These are phyloP conservation scores for Gorilla gorilla DNA, from an alignment of 2,113 vertebrate species.

Conservation along the genomic window DNA sequence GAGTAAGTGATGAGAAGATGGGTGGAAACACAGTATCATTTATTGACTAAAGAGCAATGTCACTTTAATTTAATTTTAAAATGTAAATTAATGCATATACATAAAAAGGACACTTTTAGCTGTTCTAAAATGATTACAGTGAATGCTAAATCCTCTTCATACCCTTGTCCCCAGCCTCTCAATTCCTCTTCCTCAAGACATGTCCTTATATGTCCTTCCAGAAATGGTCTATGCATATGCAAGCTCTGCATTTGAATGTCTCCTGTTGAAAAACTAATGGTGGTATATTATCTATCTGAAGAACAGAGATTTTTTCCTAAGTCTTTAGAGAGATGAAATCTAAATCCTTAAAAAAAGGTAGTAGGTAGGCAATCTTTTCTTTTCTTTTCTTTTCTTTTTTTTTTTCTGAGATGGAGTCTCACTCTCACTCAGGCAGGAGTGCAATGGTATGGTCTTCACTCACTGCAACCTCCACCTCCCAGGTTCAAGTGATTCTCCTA, in stretches of 20 bases:
- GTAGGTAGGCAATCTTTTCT: not conserved
- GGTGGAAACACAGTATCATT: not conserved
- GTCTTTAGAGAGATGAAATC: not conserved
- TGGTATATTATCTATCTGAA: not conserved
- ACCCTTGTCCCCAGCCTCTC: not conserved
- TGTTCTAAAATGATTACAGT: not conserved
- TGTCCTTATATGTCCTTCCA: not conserved
- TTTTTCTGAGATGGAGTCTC: too few relatives aligned
- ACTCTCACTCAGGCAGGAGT: too few relatives aligned
- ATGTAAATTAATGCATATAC: not conserved
- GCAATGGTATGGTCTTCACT: too few relatives aligned
- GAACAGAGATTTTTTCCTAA: not conserved
- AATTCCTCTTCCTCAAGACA: not conserved
- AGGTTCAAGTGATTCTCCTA: too few relatives aligned
- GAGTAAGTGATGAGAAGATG: not conserved
- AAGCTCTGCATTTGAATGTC: not conserved
- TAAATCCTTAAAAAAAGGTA: not conserved
- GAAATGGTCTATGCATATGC: not conserved
- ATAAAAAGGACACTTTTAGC: not conserved
- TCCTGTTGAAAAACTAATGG: not conserved
- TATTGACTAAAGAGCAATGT: not conserved
- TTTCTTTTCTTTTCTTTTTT: not conserved
- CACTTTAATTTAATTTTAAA: not conserved
- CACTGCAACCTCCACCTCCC: too few relatives aligned
- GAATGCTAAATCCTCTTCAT: not conserved